A percentile compares a stretch with the other conserved stretches of the same genome.
Conservation (phyloP, 1,140 invertebrate genomes). For the Druon quercuslanigerum region DNA sequence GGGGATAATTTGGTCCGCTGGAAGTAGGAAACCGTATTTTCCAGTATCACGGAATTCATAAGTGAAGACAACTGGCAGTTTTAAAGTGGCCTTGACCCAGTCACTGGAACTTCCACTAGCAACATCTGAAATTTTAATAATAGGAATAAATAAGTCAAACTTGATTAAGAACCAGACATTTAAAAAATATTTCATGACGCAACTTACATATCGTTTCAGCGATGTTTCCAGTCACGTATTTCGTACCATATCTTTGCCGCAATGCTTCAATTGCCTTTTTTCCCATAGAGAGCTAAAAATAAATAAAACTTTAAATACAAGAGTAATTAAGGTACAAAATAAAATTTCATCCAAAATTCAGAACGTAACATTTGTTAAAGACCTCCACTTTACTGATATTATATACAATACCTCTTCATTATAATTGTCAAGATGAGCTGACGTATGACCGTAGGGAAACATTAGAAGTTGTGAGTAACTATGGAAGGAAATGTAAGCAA, state of each 20-base stretch:
- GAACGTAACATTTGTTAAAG: too few species aligned
- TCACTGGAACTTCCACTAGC: constrained; percentile 83
- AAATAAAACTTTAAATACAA: neutral
- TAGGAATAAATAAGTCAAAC: constrained; percentile 5
- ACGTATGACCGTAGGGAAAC: constrained; percentile 82
- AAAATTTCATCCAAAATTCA: neutral
- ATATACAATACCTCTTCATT: constrained; percentile 75
- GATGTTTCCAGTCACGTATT: constrained; percentile 78
- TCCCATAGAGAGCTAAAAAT: constrained; percentile 73
- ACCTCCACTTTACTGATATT: too few species aligned
- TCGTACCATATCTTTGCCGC: constrained; percentile 79
- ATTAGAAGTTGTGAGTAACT: constrained; percentile 84
- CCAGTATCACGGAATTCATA: constrained; percentile 85
- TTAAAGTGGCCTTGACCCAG: constrained; percentile 81
- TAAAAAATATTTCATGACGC: constrained; percentile 6
- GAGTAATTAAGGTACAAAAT: neutral
- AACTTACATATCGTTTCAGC: constrained; percentile 78
- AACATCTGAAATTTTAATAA: constrained; percentile 67
- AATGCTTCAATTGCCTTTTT: constrained; percentile 77
- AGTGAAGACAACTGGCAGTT: constrained; percentile 82
- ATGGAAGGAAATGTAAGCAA: constrained; percentile 84
- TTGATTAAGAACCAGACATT: neutral
- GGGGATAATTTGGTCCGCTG: constrained; percentile 82
- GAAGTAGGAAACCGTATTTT: constrained; percentile 84
- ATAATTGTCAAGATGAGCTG: constrained; percentile 78